phyloP scores from a whole-genome alignment of 2,797 vertebrate genomes.

The Tragopan temminckii region DNA sequence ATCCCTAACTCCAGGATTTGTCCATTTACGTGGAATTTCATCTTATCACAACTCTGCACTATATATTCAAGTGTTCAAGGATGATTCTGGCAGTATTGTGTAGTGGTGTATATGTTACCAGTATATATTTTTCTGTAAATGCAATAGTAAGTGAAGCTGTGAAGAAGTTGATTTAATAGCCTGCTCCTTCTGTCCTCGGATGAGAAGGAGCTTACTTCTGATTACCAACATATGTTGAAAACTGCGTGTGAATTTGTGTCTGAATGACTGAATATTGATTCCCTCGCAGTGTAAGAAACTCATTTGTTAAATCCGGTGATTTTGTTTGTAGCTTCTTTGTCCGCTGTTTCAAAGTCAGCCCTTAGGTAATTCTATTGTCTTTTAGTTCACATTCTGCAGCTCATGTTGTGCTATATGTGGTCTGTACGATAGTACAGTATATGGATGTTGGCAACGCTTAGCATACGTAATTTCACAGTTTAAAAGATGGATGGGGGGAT shows the following conservation, averaged over 20 bases:
- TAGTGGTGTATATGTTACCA: slow-evolving; percentile 75
- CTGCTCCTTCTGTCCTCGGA: slow-evolving; percentile 52
- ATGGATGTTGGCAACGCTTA: slow-evolving; percentile 79
- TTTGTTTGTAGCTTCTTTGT: slow-evolving; percentile 71
- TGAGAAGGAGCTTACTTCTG: slow-evolving; percentile 65
- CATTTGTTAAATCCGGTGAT: slow-evolving; percentile 32
- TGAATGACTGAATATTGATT: slow-evolving; percentile 67
- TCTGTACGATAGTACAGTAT: slow-evolving; percentile 52
- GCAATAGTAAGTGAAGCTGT: slow-evolving; percentile 54
- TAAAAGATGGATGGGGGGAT: slow-evolving; percentile 84
- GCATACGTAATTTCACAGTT: slow-evolving; percentile 87
- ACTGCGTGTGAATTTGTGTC: slow-evolving; percentile 28
- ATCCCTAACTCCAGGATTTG: slow-evolving; percentile 74
- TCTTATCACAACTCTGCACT: slow-evolving; percentile 86
- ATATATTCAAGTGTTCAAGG: slow-evolving; percentile 91
- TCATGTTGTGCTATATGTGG: slow-evolving; percentile 66
- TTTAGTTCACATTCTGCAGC: slow-evolving; percentile 69
- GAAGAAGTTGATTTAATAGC: slow-evolving; percentile 70
- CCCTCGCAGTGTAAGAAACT: slow-evolving; percentile 68
- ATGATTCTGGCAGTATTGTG: slow-evolving; percentile 81
- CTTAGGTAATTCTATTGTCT: slow-evolving; percentile 52
- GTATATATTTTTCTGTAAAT: slow-evolving; percentile 70
- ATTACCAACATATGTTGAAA: slow-evolving; percentile 45
- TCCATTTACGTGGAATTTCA: slow-evolving; percentile 82
- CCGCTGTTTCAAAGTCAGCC: slow-evolving; percentile 70